These are phyloP conservation scores for Magallana nippona DNA, from an alignment of 2,888 invertebrate species.

Conservation along the genomic window DNA sequence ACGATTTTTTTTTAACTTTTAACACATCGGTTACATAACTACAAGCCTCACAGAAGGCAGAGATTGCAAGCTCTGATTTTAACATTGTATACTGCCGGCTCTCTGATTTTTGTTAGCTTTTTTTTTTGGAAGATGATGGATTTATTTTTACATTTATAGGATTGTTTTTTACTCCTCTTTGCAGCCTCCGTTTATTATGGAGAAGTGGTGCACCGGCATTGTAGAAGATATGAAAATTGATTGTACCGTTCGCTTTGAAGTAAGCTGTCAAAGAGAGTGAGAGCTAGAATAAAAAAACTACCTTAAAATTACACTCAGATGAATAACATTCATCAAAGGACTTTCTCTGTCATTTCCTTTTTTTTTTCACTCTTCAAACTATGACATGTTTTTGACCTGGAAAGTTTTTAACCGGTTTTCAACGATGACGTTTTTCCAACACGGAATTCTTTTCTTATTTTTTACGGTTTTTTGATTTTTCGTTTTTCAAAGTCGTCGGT, in stretches of 20 bases:
- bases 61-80: not conserved
- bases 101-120: not conserved
- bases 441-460: too few species aligned
- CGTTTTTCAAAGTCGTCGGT: slow-evolving; percentile 64
- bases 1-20: too few species aligned
- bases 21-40: not conserved
- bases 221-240: slow-evolving; percentile 72
- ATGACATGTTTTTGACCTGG: not conserved
- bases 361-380: not conserved
- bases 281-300: too few species aligned
- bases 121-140: slow-evolving; percentile 7
- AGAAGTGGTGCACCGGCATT: slow-evolving; percentile 77
- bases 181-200: slow-evolving; percentile 80
- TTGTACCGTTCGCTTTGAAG: slow-evolving; percentile 78
- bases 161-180: slow-evolving; percentile 35
- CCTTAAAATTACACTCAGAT: too few species aligned
- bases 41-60: not conserved
- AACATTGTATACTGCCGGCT: not conserved
- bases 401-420: too few species aligned
- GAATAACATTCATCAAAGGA: too few species aligned
- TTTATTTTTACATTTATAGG: not conserved
- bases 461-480: not conserved
- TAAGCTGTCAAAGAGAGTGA: slow-evolving; percentile 52
- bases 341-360: not conserved
- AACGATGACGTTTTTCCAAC: too few species aligned